These are phyloP conservation scores for Meriones unguiculatus DNA, from an alignment of 2,113 vertebrate genomes.

Conservation along the genomic window DNA sequence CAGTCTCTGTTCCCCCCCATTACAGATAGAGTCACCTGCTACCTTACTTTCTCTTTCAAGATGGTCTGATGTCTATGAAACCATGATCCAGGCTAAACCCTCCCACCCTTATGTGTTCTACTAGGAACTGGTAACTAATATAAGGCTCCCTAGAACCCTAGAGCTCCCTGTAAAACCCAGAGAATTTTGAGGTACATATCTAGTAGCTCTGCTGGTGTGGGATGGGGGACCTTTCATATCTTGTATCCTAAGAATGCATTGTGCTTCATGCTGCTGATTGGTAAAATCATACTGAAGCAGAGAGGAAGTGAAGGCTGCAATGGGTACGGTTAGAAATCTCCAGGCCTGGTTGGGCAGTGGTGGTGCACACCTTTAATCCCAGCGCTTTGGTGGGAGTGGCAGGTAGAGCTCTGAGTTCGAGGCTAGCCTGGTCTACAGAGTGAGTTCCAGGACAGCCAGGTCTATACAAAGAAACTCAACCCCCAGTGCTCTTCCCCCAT, in stretches of 20 bases:
- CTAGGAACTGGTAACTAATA: not conserved
- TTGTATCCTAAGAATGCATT: not conserved
- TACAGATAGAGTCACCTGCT: not conserved
- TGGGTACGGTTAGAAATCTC: too few species aligned
- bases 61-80: not conserved
- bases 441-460: not conserved
- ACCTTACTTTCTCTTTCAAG: not conserved
- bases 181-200: not conserved
- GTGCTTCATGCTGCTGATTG: not conserved
- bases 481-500: not conserved
- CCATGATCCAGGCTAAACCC: not conserved
- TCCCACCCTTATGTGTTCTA: not conserved
- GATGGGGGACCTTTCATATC: not conserved
- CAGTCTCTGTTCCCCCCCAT: not conserved
- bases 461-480: not conserved
- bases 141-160: not conserved
- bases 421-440: not conserved
- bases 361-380: not conserved
- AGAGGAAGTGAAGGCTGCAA: not conserved
- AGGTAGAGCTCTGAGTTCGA: not conserved
- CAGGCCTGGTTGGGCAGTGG: not conserved
- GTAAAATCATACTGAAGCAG: not conserved
- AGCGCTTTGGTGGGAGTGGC: not conserved
- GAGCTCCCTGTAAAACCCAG: not conserved
- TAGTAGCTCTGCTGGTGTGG: not conserved